Base-by-base conservation (phyloP, 2,113 vertebrate species). In the Epinephelus fuscoguttatus region DNA sequence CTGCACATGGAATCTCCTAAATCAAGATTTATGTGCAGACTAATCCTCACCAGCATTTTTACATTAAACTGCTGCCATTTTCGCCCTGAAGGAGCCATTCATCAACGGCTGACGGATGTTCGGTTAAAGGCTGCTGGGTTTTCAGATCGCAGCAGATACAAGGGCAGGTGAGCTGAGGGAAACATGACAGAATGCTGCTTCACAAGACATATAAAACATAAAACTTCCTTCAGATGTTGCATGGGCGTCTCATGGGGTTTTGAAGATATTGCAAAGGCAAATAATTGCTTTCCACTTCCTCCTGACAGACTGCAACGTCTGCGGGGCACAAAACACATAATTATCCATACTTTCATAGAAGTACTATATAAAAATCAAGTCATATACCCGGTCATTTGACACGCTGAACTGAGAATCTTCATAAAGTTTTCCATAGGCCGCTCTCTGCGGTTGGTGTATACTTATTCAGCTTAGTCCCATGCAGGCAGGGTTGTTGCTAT, bases 321-420 rank as follows among this genome's bases (percentile, higher is more conserved):
- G 88, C 27, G 52, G 82, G 71, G 15, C 70, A 49, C 60, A 61
- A 4, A 88, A 86, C 88, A 61, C 78, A 81, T 93, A 75, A 94
- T 91, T 89, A 90, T 80, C 83, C 61, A 64, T 88, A 86, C 78
- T 83, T 75, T 18, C 73, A 85, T 45, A 80, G 84, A 84, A 75
- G 80, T 30, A 56, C 83, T 84, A 83, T 88, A 89, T 90, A 90
- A 91, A 92, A 92, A 85, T 88, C 77, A 40, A 40, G 68, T 74
- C 69, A 27, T 45, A 40, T 15, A 91, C 85, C 89, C 89, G 4
- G 72, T 89, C 68, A 92, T 89, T 89, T 85, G 91, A 91, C 89
- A 91, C 70, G 77, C 75, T 11, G 74, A 81, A 67, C 89, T 84
- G 86, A 80, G 80, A 67, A 82, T 90, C 80, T 91, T 91, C 90